These are phyloP conservation scores for Platycheirus albimanus DNA, from an alignment of 2,888 invertebrate species.

Conservation along the genomic window DNA sequence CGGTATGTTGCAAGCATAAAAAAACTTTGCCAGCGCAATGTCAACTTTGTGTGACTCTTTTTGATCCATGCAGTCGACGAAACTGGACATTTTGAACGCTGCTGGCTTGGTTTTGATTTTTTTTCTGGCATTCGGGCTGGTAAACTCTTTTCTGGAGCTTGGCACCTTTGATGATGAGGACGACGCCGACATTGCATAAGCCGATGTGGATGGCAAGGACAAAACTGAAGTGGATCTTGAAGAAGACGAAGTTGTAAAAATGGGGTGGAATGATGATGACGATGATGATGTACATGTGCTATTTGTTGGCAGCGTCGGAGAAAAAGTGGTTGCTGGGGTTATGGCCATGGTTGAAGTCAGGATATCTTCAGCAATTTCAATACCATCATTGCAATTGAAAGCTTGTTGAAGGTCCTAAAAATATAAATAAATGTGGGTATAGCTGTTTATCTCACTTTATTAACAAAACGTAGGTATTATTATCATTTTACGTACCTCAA, in stretches of 20 bases:
- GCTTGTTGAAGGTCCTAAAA: background rate
- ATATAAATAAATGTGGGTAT: too few species aligned
- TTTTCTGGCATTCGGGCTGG: background rate
- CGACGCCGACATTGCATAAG: background rate
- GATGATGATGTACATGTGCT: background rate
- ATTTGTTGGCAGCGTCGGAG: background rate
- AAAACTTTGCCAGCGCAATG: constrained; percentile 49
- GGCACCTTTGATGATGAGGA: background rate
- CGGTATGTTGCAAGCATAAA: constrained; percentile 72
- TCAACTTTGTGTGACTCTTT: constrained; percentile 41
- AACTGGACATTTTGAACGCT: background rate
- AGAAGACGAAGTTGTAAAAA: background rate
- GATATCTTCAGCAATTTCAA: background rate
- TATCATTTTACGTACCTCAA: background rate
- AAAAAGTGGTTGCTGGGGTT: background rate
- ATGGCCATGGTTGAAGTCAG: background rate
- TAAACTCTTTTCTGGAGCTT: background rate
- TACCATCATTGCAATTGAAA: background rate
- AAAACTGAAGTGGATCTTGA: background rate
- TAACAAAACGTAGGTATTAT: too few species aligned
- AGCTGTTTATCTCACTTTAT: too few species aligned
- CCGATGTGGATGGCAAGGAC: background rate
- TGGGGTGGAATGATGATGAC: background rate
- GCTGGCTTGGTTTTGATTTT: background rate
- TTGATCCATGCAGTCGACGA: constrained; percentile 15